Evolutionary conservation across 2,797 vertebrate species (phyloP), one percentile per base, ranked within the genome.

Genomic region (Chrysocyon brachyurus): DNA sequence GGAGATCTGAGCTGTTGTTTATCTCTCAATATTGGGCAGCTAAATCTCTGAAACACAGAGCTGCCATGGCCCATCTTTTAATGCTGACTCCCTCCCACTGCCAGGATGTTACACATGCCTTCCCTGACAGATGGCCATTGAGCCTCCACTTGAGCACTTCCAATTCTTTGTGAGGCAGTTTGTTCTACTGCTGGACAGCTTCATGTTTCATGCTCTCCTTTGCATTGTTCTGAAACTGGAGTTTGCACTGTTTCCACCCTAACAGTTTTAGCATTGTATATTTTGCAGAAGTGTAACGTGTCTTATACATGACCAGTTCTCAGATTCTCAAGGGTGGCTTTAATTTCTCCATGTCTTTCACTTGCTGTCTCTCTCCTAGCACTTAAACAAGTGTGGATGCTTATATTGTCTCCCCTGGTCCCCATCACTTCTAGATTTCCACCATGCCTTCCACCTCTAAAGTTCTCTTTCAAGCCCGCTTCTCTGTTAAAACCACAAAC

Each of bases 1-100:
- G 49, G 40, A 54, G 49, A 82, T 49, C 8, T 57, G 83, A 93
- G 68, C 81, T 93, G 11, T 78, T 92, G 36, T 86, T 86, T 91
- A 12, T 64, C 24, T 85, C 57, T 36, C 10, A 28, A 0, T 14
- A 7, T 36, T 57, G 46, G 73, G 33, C 24, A 57, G 57, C 70
- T 40, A 22, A 91, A 61, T n/a, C 16, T 77, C 77, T 4, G 22
- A 46, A 52, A 72, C 24, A n/a, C 22, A 59, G 61, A 90, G 46
- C 19, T 52, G 12, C 61, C 8, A 0, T 5, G 31, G 66, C 31
- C 72, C 21, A 2, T 95, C 56, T 61, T 93, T 72, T 72, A 68
- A 68, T 70, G 57, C 21, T 31, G 52, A 77, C n/a, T 87, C 12
- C 59, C 40, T 89, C 19, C 31, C 22, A 3, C 17, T 28, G 16